phyloP scores from a whole-genome alignment of 2,113 vertebrate genomes.

The Lutjanus erythropterus region DNA sequence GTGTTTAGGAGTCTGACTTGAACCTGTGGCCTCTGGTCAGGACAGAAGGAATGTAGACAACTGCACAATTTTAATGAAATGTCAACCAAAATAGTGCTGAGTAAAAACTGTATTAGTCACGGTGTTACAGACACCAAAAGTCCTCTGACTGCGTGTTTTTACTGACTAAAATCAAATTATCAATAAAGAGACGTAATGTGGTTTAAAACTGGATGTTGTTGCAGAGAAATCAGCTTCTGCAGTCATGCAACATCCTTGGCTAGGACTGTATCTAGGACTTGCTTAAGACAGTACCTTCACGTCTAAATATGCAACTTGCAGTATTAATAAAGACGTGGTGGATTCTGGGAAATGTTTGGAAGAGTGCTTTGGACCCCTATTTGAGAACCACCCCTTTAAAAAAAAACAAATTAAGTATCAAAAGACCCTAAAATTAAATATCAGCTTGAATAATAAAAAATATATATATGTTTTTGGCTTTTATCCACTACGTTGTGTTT shows the following conservation, averaged over 20 bases:
- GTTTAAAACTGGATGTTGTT: slow-evolving; percentile 3
- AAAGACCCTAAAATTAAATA: slow-evolving; percentile 4
- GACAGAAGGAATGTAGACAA: slow-evolving; percentile 43
- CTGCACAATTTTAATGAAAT: background rate
- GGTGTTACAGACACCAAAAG: background rate
- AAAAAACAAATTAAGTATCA: background rate
- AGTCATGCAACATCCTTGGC: background rate
- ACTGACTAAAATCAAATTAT: background rate
- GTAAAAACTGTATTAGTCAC: background rate
- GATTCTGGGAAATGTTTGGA: slow-evolving; percentile 28
- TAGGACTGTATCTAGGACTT: no score
- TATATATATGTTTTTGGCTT: background rate
- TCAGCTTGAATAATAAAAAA: no score
- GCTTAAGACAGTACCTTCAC: background rate
- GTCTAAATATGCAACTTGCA: background rate
- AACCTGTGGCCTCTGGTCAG: slow-evolving; percentile 24
- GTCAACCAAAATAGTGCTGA: background rate
- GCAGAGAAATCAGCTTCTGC: background rate
- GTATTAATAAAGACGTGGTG: background rate
- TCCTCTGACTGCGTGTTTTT: background rate
- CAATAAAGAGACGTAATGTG: slow-evolving; percentile 4
- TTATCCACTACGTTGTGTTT: background rate
- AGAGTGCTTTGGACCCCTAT: no score
- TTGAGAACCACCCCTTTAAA: no score
- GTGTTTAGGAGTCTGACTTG: slow-evolving; percentile 23